phyloP scores from a whole-genome alignment of 1,140 invertebrate species.

The Drosophila kepulauana region DNA sequence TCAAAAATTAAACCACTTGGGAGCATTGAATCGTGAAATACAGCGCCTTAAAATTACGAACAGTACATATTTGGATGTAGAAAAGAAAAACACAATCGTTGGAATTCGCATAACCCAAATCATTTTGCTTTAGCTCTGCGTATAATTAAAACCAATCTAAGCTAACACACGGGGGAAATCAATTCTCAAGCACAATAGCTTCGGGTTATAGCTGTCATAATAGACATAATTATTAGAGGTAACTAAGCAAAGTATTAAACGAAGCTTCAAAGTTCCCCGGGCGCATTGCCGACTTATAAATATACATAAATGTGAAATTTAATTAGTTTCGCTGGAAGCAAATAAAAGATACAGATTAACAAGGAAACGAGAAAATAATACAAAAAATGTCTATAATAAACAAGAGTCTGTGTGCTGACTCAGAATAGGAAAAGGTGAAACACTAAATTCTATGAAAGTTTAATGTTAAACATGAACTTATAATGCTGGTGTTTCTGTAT shows the following conservation, averaged over 20 bases:
- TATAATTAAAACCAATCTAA: neutral
- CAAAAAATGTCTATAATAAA: neutral
- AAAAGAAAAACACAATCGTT: conserved; percentile 19
- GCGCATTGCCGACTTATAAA: conserved; percentile 41
- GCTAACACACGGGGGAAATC: conserved; percentile 32
- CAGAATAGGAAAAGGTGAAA: too few relatives aligned
- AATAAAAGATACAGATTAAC: conserved; percentile 11
- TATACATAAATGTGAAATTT: conserved; percentile 22
- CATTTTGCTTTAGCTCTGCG: neutral
- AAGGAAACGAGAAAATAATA: neutral
- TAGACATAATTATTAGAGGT: conserved; percentile 61
- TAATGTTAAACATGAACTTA: too few relatives aligned
- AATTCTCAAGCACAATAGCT: conserved; percentile 61
- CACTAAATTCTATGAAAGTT: too few relatives aligned
- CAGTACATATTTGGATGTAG: conserved; percentile 51
- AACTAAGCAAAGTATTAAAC: conserved; percentile 67
- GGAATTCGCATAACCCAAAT: neutral
- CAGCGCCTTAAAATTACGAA: conserved; percentile 32
- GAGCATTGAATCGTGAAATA: conserved; percentile 45
- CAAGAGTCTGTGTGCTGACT: neutral
- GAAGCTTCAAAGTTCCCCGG: conserved; percentile 18
- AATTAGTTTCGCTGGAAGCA: conserved; percentile 40
- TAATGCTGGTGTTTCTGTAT: too few relatives aligned
- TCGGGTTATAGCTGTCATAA: conserved; percentile 54
- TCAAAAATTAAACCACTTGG: conserved; percentile 4